Conservation (phyloP, 2,888 invertebrate species). For the Drosophila borealis region DNA sequence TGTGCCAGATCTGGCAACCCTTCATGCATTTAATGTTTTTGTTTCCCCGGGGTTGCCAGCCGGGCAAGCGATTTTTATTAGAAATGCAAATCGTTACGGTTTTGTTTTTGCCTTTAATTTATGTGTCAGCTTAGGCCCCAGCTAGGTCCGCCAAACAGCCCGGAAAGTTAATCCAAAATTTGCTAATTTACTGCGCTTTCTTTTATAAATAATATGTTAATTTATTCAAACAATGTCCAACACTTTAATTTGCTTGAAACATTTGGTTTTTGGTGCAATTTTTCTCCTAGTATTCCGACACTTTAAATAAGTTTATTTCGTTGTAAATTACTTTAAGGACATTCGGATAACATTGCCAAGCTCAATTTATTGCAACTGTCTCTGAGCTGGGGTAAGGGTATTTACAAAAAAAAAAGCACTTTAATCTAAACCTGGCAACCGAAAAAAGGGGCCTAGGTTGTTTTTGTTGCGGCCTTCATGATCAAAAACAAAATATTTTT, state of each 20-base stretch:
- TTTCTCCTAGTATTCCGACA: no score
- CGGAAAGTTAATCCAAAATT: slow-evolving; percentile 9
- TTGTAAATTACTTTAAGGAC: not conserved
- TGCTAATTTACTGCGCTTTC: not conserved
- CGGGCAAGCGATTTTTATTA: slow-evolving; percentile 34
- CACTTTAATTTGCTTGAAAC: not conserved
- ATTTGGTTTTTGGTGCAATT: no score
- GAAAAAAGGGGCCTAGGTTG: slow-evolving; percentile 5
- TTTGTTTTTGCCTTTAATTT: slow-evolving; percentile 44
- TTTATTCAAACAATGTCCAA: not conserved
- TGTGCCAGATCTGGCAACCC: slow-evolving; percentile 36
- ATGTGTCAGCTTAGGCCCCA: slow-evolving; percentile 28
- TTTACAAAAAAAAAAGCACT: not conserved
- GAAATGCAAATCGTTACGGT: slow-evolving; percentile 64
- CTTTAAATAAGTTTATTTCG: no score
- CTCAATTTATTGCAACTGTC: slow-evolving; percentile 5
- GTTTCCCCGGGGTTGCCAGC: not conserved
- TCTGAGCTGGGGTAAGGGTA: not conserved
- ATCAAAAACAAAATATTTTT: slow-evolving; percentile 29
- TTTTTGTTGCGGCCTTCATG: slow-evolving; percentile 41
- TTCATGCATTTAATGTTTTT: slow-evolving; percentile 52
- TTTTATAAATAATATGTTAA: not conserved
- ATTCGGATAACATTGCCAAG: not conserved
- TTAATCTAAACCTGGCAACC: slow-evolving; percentile 5
- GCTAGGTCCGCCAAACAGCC: not conserved